A percentile compares a stretch with the other conserved stretches of the same genome.
phyloP scores from a whole-genome alignment of 2,888 invertebrate species.

The Philopedon plagiatum region DNA sequence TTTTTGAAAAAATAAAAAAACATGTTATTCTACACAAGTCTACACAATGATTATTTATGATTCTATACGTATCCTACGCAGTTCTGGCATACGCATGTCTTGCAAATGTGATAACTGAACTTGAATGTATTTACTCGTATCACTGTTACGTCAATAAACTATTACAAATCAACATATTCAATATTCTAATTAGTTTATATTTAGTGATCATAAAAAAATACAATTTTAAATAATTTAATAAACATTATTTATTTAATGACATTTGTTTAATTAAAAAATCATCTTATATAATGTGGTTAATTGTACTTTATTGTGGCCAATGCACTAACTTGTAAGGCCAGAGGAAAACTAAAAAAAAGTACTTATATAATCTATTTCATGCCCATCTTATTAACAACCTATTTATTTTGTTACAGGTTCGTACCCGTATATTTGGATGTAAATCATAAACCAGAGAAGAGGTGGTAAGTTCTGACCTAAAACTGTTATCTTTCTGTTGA shows the following conservation, averaged over 20 bases:
- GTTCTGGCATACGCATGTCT: neutral
- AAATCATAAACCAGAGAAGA: neutral
- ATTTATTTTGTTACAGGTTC: neutral
- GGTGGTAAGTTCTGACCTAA: neutral
- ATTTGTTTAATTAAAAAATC: neutral
- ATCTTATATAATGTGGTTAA: neutral
- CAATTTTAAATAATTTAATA: neutral
- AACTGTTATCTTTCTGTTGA: too few relatives aligned
- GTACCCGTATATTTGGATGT: neutral
- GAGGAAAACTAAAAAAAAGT: too few relatives aligned
- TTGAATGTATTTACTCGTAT: neutral
- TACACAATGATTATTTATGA: too few relatives aligned
- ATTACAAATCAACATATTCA: neutral
- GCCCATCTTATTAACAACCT: too few relatives aligned
- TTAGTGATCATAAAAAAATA: neutral
- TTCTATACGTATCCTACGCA: neutral
- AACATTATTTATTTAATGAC: constrained; percentile 1
- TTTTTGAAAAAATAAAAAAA: too few relatives aligned
- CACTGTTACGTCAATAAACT: neutral
- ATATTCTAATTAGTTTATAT: neutral
- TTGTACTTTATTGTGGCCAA: too few relatives aligned
- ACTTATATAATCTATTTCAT: too few relatives aligned
- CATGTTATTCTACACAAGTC: too few relatives aligned
- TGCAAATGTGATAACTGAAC: neutral
- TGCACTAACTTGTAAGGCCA: too few relatives aligned